Evolutionary conservation across 2,888 invertebrate genomes (phyloP), one percentile per base, ranked within the genome.

Genomic region (Alsophila aescularia): DNA sequence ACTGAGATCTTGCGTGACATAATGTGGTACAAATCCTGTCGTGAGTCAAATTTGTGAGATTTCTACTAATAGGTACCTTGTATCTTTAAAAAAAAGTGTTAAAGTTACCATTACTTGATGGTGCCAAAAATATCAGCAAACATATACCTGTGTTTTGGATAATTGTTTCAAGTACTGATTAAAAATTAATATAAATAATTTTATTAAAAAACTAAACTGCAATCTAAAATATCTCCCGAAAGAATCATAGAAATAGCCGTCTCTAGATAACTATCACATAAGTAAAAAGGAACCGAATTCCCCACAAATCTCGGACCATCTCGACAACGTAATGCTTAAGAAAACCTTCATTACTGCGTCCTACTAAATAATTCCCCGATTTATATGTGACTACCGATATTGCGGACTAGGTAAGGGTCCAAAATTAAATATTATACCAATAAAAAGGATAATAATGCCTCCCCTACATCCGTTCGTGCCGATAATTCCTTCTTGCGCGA

Each of bases 381-480:
- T 88, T 89, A 83, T 90, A 90, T 89, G 87, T 77, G 63, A 69
- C 78, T 69, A 72, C 71, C 69, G 73, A 75, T 75, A 79, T 70
- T 60, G 70, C 61, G 69, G 77, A 73, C 79, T 79, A 82, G 78
- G 75, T 81, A 80, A 87, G 83, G 79, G 81, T 72, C 84, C 80
- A 85, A 90, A 91, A 90, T 91, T 91, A 90, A 91, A 91, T 91
- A 91, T 90, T 88, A 90, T 90, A 88, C 90, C 90, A 91, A 91
- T 91, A 91, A 91, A 90, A 89, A 81, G 83, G 84, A 90, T 89
- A 83, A 85, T 89, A 90, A 90, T 85, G 85, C 85, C 83, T 83
- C 87, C 89, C 81, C 69, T 64, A 75, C 85, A 85, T 90, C 90
- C 90, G 87, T 79, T 75, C 73, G 69, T 73, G 59, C 73, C 84